Conservation (phyloP, 2,113 vertebrate species). For the Ailurus styani region DNA sequence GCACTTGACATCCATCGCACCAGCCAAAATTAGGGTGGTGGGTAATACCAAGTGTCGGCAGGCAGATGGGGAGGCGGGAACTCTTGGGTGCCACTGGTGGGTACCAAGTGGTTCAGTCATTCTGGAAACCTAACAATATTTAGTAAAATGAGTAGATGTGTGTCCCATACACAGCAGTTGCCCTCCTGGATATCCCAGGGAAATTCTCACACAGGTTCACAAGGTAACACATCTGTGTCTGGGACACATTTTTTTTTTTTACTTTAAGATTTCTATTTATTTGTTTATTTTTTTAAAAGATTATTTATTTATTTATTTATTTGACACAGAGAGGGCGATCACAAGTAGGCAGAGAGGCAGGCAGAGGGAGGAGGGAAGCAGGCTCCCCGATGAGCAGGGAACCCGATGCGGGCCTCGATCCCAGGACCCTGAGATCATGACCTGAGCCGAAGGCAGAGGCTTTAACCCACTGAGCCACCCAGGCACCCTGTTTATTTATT, state of each 20-base stretch:
- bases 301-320: too few species aligned
- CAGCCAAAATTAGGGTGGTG: background rate
- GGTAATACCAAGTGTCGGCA: background rate
- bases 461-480: too few species aligned
- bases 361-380: too few species aligned
- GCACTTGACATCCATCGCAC: background rate
- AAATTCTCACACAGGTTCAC: background rate
- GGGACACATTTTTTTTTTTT: background rate
- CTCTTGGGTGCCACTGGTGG: background rate
- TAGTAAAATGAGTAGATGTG: background rate
- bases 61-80: rapidly evolving
- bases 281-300: background rate
- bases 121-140: background rate
- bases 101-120: background rate
- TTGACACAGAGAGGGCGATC: too few species aligned
- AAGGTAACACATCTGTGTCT: background rate
- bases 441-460: too few species aligned
- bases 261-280: background rate
- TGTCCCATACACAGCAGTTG: background rate
- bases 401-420: too few species aligned
- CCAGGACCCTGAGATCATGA: too few species aligned
- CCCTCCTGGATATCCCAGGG: background rate
- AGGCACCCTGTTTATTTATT: too few species aligned
- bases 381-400: too few species aligned
- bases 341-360: too few species aligned